Base-by-base conservation (phyloP, 2,113 vertebrate species). In the Suncus etruscus region DNA sequence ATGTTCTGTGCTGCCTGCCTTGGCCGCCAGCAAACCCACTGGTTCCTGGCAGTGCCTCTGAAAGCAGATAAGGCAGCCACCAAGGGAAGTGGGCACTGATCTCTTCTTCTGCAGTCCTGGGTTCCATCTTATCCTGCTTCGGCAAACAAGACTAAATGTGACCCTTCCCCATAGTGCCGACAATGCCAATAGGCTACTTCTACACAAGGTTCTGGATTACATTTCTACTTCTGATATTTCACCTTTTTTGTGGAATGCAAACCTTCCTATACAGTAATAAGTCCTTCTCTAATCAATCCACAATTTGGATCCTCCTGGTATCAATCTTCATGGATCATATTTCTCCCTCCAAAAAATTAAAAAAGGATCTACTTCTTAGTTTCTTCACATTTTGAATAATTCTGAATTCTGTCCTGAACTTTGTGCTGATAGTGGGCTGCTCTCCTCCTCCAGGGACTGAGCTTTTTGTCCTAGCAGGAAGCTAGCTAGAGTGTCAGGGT, bases 1-100 rank as follows among this genome's bases (percentile, higher is more conserved):
- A 8, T 74, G 50, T 3, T 2, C 48, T 85, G 39, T 39, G 39
- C 39, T 39, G 39, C 39, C 82, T 73, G 70, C 45, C 75, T 83
- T 83, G 88, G 92, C 45, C 93, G 66, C n/a, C 73, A 80, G 6
- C 48, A 86, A 1, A 0, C 75, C 94, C 93, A 86, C 63, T 77
- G 32, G 79, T 61, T 61, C 58, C 58, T 61, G 58, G 58, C 58
- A 61, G 58, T 61, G 58, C 18, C 58, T 16, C 14, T 20, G 58
- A 61, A 20, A 61, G 14, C 58, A 16, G 58, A 20, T 61, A 22
- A 61, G 58, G 58, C 58, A 61, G 58, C 22, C 58, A 16, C 18
- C 22, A 20, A 15, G 22, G 15, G 58, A 20, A 61, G 58, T 22
- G 58, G 58, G 58, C 14, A 54, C 51, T 54, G 58, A 39, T 39